A percentile compares a stretch with the other conserved stretches of the same genome.
phyloP scores from a whole-genome alignment of 2,797 vertebrate species.

The Tenualosa thibaudeaui region DNA sequence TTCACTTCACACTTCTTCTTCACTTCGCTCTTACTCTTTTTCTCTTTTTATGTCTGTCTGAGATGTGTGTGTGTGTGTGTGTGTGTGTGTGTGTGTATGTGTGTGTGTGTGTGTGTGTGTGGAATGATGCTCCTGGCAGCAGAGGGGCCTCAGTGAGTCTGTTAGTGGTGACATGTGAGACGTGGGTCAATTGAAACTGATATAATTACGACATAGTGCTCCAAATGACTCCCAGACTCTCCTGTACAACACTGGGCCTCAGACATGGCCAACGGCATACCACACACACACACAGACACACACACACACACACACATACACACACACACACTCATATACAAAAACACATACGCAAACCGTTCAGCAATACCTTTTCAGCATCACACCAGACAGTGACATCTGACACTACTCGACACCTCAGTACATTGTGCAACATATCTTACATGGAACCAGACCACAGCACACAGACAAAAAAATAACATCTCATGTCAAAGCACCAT shows the following conservation, averaged over 20 bases:
- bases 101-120: background rate
- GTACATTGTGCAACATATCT: background rate
- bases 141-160: constrained; percentile 36
- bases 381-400: background rate
- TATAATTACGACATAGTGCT: constrained; percentile 65
- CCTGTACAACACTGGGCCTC: constrained; percentile 48
- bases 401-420: background rate
- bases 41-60: background rate
- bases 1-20: background rate
- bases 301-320: background rate
- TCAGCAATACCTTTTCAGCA: background rate
- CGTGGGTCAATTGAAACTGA: constrained; percentile 53
- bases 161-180: constrained; percentile 51
- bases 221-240: constrained; percentile 70
- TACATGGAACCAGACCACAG: background rate
- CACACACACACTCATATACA: background rate
- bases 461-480: background rate
- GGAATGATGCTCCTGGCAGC: background rate
- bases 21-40: background rate
- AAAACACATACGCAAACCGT: background rate
- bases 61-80: background rate
- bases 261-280: constrained; percentile 24
- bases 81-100: background rate
- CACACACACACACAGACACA: background rate
- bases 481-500: too few species aligned